Evolutionary conservation across 2,797 vertebrate species (phyloP).

Genomic region (Alcedo atthis): DNA sequence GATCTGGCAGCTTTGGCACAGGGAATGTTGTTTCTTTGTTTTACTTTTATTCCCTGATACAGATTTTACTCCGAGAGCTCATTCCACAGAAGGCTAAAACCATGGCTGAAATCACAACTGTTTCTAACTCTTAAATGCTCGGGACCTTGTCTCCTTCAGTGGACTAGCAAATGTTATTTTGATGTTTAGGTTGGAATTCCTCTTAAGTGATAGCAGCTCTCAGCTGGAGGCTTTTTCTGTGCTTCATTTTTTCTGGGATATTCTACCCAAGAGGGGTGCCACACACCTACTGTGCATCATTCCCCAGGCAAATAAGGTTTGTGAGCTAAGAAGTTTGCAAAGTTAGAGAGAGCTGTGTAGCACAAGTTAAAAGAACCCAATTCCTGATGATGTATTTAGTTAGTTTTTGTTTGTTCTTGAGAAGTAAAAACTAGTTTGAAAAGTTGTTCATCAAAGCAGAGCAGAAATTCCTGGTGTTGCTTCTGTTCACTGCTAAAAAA

Average conservation of each 20-base stretch:
- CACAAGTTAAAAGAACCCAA: background rate
- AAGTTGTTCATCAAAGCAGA: background rate
- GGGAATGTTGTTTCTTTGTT: background rate
- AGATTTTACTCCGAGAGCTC: background rate
- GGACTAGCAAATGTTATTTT: background rate
- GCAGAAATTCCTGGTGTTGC: background rate
- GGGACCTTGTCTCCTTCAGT: background rate
- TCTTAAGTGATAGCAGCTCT: background rate
- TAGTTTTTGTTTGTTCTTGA: background rate
- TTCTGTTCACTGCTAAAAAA: background rate
- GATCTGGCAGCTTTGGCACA: background rate
- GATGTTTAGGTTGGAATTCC: background rate
- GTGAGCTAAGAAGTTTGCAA: background rate
- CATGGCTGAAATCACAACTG: background rate
- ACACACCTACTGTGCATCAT: accelerated
- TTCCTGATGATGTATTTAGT: background rate
- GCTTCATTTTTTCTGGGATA: background rate
- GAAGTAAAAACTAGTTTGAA: background rate
- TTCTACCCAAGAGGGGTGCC: background rate
- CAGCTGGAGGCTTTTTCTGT: background rate
- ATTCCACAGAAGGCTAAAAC: background rate
- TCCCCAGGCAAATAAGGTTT: background rate
- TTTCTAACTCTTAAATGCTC: background rate
- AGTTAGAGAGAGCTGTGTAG: background rate
- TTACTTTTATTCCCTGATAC: background rate